Conservation (phyloP, 2,797 vertebrate genomes). For the Clarias fuscus region DNA sequence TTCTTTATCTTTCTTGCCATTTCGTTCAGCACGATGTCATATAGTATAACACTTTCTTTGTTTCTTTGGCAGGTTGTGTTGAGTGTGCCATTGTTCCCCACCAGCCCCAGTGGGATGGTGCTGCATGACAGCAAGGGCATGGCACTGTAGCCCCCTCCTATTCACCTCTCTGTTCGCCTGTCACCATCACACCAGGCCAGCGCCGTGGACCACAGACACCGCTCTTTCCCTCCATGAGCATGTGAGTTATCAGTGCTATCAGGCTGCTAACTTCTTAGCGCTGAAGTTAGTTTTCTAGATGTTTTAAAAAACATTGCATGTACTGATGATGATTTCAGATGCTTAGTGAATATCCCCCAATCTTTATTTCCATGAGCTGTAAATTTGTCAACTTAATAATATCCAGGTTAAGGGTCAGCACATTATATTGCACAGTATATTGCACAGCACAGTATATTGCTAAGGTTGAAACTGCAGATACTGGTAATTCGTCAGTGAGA, state of each 20-base stretch:
- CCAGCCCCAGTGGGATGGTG: constrained; percentile 70
- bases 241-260: constrained; percentile 57
- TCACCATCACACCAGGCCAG: constrained; percentile 38
- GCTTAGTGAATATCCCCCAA: not conserved
- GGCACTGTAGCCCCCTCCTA: constrained; percentile 65
- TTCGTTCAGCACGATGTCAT: not conserved
- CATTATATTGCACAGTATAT: not conserved
- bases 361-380: not conserved
- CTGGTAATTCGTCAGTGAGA: not conserved
- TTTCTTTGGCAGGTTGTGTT: constrained; percentile 46
- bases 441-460: not conserved
- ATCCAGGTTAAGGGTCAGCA: not conserved
- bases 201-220: constrained; percentile 52
- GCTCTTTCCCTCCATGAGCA: constrained; percentile 72
- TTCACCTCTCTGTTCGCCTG: constrained; percentile 30
- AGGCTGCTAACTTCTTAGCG: too few relatives aligned
- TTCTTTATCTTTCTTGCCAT: not conserved
- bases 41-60: constrained; percentile 5
- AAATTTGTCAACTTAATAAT: not conserved
- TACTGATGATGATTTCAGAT: not conserved
- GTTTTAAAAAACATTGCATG: not conserved
- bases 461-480: not conserved
- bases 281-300: not conserved
- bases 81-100: constrained; percentile 59
- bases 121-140: constrained; percentile 68